Conservation (phyloP, 2,888 invertebrate species). For the Cosmopolites sordidus region DNA sequence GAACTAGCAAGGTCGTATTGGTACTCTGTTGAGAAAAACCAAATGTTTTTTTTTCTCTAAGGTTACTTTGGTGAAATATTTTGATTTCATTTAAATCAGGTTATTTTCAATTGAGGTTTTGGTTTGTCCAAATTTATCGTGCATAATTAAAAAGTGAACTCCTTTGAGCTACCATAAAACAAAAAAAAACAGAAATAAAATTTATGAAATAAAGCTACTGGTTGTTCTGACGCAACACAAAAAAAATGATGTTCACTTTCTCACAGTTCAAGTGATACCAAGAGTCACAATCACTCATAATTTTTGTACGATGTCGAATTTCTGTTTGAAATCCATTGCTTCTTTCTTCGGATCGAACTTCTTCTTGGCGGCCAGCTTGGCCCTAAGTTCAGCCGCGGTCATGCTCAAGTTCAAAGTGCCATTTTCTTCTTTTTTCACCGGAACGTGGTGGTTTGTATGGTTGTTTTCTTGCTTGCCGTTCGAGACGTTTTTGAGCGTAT, state of each 20-base stretch:
- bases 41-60: too few relatives aligned
- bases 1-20: constrained; percentile 1
- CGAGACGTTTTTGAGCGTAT: constrained; percentile 33
- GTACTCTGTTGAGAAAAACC: background rate
- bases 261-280: background rate
- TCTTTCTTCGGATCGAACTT: constrained; percentile 88
- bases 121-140: background rate
- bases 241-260: background rate
- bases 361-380: constrained; percentile 78
- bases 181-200: constrained; percentile 8
- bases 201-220: background rate
- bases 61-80: too few relatives aligned
- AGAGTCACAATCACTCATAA: constrained; percentile 53
- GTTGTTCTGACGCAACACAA: background rate
- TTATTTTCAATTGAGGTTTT: too few relatives aligned
- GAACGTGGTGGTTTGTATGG: constrained; percentile 25
- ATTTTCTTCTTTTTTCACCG: constrained; percentile 40
- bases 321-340: constrained; percentile 84
- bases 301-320: constrained; percentile 91
- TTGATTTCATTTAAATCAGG: too few relatives aligned
- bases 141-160: constrained; percentile 20
- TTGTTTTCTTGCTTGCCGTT: constrained; percentile 30
- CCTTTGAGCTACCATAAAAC: constrained; percentile 16
- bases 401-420: constrained; percentile 72
- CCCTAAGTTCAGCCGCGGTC: constrained; percentile 90